Evolutionary conservation across 2,113 vertebrate species (phyloP).

Genomic region (Turnix velox): DNA sequence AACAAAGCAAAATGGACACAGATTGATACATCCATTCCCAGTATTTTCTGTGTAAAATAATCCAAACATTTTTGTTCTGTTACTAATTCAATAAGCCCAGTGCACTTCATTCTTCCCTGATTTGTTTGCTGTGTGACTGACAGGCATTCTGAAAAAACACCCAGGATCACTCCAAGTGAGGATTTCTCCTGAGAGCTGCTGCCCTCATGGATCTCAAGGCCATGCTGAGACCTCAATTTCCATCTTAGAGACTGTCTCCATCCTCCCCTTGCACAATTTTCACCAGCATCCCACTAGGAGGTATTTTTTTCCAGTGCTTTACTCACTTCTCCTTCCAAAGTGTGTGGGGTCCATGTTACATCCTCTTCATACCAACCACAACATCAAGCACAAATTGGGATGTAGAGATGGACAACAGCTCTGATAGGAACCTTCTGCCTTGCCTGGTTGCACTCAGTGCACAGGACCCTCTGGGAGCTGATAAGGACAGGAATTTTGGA

Average conservation of each 20-base stretch:
- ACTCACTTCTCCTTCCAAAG: not conserved
- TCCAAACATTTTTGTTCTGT: not conserved
- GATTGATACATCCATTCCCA: not conserved
- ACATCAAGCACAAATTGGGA: not conserved
- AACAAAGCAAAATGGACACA: not conserved
- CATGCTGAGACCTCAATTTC: not conserved
- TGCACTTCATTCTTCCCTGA: not conserved
- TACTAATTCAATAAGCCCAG: not conserved
- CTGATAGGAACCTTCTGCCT: not conserved
- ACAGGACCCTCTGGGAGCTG: not conserved
- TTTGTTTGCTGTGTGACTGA: not conserved
- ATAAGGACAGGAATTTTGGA: not conserved
- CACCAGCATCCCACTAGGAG: not conserved
- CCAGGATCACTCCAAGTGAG: not conserved
- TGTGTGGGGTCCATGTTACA: fast-evolving
- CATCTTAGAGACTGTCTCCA: not conserved
- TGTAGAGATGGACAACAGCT: not conserved
- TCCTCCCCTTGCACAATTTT: not conserved
- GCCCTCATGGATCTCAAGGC: not conserved
- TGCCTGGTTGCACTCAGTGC: not conserved
- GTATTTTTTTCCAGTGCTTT: not conserved
- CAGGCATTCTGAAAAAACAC: not conserved
- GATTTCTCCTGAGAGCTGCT: not conserved
- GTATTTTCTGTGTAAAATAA: not conserved
- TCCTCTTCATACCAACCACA: not conserved